These are phyloP conservation scores for Furcula furcula DNA, from an alignment of 2,888 invertebrate species.

Conservation along the genomic window DNA sequence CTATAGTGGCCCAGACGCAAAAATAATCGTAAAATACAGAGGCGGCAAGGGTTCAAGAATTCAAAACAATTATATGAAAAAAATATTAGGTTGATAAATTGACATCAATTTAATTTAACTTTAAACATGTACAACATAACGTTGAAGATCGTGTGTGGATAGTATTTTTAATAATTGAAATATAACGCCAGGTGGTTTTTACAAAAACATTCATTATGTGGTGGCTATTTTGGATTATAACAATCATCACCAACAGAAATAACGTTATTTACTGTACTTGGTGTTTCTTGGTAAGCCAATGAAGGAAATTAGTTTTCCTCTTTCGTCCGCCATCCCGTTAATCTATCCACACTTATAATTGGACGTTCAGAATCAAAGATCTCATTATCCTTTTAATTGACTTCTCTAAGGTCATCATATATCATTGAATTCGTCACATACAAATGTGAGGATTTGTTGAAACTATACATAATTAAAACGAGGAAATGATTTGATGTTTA, in stretches of 20 bases:
- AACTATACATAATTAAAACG: too few species aligned
- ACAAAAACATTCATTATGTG: conserved; percentile 8
- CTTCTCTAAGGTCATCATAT: neutral
- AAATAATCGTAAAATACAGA: conserved; percentile 33
- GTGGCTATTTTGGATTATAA: conserved; percentile 3
- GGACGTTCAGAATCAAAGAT: conserved; percentile 11
- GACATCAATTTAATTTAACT: neutral
- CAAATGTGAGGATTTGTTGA: too few species aligned
- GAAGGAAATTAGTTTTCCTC: neutral
- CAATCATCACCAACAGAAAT: neutral
- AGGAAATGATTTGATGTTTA: too few species aligned
- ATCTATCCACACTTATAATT: conserved; percentile 29
- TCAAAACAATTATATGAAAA: conserved; percentile 33
- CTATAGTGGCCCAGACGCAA: conserved; percentile 40
- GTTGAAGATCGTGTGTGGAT: neutral
- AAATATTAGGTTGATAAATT: conserved; percentile 14
- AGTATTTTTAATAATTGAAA: conserved; percentile 4
- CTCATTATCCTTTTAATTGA: conserved; percentile 1
- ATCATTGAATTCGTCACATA: neutral
- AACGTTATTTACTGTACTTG: neutral
- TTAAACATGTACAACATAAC: neutral
- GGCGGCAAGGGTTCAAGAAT: conserved; percentile 25
- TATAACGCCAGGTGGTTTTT: conserved; percentile 6
- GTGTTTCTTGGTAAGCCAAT: neutral
- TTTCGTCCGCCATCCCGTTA: conserved; percentile 3